Percentiles rank a stretch among this genome's conserved stretches.
These are phyloP conservation scores for Ophiodon elongatus DNA, from an alignment of 2,113 vertebrate species.

Conservation along the genomic window DNA sequence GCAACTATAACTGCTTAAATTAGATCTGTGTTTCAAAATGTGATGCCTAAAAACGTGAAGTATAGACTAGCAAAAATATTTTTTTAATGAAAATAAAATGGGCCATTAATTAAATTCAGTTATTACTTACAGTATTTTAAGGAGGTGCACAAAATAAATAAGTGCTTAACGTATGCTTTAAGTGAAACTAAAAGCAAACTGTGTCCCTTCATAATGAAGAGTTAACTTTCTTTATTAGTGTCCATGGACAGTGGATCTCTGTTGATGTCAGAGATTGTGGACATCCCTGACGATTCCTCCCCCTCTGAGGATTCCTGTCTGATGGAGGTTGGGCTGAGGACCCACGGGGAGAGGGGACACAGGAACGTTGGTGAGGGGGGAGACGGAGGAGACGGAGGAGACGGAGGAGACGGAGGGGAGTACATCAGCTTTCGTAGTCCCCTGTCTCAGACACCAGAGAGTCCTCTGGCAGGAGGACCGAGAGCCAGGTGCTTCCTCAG, in stretches of 20 bases:
- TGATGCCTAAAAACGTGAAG: neutral
- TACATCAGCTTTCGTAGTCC: slow-evolving; percentile 89
- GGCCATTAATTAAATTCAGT: neutral
- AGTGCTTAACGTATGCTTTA: neutral
- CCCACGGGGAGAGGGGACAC: slow-evolving; percentile 64
- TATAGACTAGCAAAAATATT: no score
- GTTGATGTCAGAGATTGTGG: slow-evolving; percentile 94
- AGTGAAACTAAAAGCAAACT: neutral
- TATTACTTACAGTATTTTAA: neutral
- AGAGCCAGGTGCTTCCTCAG: slow-evolving; percentile 84
- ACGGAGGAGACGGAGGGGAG: slow-evolving; percentile 81
- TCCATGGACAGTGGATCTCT: slow-evolving; percentile 96
- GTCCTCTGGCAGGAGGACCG: slow-evolving; percentile 81
- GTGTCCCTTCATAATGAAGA: neutral
- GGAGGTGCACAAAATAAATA: neutral
- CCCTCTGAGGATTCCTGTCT: slow-evolving; percentile 96
- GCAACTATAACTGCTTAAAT: neutral
- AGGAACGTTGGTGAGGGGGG: slow-evolving; percentile 53
- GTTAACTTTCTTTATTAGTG: slow-evolving; percentile 71
- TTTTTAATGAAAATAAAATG: neutral
- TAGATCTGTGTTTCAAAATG: neutral
- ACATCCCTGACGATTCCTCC: slow-evolving; percentile 94
- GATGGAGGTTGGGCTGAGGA: slow-evolving; percentile 87
- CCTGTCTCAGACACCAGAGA: slow-evolving; percentile 81
- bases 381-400: slow-evolving; percentile 70